Base-by-base conservation (phyloP, 2,888 invertebrate species). In the Cistogaster globosa region DNA sequence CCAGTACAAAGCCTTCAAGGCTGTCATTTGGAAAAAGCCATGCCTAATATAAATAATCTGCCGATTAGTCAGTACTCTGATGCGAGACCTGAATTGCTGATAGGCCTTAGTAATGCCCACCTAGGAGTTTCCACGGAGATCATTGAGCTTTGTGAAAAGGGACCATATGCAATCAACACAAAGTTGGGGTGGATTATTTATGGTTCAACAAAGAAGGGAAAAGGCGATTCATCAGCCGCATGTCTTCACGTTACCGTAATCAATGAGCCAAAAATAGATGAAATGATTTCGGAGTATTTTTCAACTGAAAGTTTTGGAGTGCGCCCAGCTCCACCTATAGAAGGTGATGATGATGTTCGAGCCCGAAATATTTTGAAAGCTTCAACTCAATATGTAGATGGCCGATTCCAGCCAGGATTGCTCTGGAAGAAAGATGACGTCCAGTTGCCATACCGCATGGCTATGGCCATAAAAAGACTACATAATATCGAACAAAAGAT, bases 121-220 rank as follows among this genome's bases (percentile, higher is more conserved):
- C 16, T 58, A n/a, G 58, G 32, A 14, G 32, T 32, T 2, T n/a
- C 48, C 14, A 45, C 45, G 4, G 22, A 63, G 45, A 63, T 45
- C 1, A 63, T 60, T n/a, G n/a, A 60, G n/a, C 36, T 60, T 12
- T 32, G 22, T 36, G 36, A n/a, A 32, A 36, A 60, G 9, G 60
- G 60, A 36, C 36, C 60, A 32, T 60, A 60, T 36, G 60, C 12
- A 5, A 60, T 18, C 14, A 60, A 60, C 7, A 60, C 36, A n/a
- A 60, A 60, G n/a, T 60, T 60, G n/a, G 60, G 60, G n/a, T 60
- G 60, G 32, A 60, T 36, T 36, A 26, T 60, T n/a, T 60, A 36
- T n/a, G 60, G 60, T 5, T n/a, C 32, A 7, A 38, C 38, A 38
- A 38, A 38, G 38, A 60, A 36, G n/a, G n/a, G 16, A 36, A 14